A percentile compares a stretch with the other conserved stretches of the same genome.
Conservation (phyloP, 2,113 vertebrate species). For the Chloroceryle aenea region DNA sequence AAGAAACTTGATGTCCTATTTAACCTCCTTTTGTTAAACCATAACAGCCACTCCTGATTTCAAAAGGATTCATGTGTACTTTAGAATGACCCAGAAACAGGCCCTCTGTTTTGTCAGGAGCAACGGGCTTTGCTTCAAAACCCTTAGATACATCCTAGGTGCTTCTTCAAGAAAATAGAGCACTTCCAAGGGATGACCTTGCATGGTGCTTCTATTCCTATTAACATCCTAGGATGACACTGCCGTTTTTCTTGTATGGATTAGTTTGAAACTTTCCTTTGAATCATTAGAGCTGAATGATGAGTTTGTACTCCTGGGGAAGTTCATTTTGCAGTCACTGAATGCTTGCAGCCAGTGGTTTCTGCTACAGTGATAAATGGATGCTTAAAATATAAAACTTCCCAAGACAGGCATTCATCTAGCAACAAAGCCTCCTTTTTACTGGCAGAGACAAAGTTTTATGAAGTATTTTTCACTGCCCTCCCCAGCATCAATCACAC, state of each 20-base stretch:
- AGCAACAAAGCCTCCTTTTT: not conserved
- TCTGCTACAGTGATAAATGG: not conserved
- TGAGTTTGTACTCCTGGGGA: not conserved
- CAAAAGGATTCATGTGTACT: not conserved
- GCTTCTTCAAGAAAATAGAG: not conserved
- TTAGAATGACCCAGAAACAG: not conserved
- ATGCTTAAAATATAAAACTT: conserved; percentile 18
- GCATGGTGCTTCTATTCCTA: not conserved
- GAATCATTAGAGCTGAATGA: conserved; percentile 13
- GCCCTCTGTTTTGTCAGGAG: not conserved
- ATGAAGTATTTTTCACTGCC: not conserved
- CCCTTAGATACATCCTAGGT: not conserved
- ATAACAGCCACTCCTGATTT: not conserved
- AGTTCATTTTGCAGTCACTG: not conserved
- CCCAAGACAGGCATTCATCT: not conserved
- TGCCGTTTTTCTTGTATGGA: not conserved
- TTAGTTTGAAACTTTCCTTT: conserved; percentile 4
- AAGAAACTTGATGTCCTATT: not conserved
- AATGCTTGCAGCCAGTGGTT: not conserved
- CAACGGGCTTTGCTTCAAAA: not conserved
- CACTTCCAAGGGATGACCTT: not conserved
- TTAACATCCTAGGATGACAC: not conserved
- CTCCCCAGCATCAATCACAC: not conserved
- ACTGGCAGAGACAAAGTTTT: not conserved
- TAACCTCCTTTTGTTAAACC: not conserved